Conservation (phyloP, 2,797 vertebrate species). For the Alectoris magna region DNA sequence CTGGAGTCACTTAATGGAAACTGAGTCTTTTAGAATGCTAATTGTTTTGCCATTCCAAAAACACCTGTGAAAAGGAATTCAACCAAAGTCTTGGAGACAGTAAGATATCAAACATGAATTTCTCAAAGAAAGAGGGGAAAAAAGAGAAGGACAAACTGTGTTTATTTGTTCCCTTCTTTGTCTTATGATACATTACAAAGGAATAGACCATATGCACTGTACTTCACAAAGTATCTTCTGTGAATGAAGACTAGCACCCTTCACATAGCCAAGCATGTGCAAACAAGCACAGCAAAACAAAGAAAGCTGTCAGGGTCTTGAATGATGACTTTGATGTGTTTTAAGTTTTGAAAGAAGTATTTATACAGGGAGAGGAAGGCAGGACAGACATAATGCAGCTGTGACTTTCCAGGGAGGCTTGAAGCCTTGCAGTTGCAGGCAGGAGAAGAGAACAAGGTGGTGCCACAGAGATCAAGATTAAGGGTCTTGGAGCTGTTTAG, state of each 20-base stretch:
- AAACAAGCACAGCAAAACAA: conserved; percentile 64
- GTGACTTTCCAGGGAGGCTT: conserved; percentile 31
- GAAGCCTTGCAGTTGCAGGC: background rate
- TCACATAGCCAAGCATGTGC: background rate
- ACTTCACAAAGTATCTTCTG: background rate
- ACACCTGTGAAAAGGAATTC: background rate
- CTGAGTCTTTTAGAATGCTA: background rate
- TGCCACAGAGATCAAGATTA: conserved; percentile 43
- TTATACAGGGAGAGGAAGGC: conserved; percentile 43
- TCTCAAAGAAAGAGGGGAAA: background rate
- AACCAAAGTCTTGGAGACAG: background rate
- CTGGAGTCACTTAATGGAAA: background rate
- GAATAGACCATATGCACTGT: background rate
- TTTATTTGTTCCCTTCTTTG: background rate
- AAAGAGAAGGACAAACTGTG: background rate
- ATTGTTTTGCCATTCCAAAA: background rate
- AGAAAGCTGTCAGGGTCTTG: conserved; percentile 55
- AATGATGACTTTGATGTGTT: conserved; percentile 28
- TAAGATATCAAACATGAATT: background rate
- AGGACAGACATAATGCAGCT: background rate
- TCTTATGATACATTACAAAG: background rate
- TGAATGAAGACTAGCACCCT: background rate
- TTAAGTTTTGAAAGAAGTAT: conserved; percentile 66
- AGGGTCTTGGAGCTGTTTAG: conserved; percentile 52
- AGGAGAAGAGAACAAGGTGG: conserved; percentile 17